Evolutionary conservation across 1,140 invertebrate species (phyloP).

Genomic region (Theocolax elegans): DNA sequence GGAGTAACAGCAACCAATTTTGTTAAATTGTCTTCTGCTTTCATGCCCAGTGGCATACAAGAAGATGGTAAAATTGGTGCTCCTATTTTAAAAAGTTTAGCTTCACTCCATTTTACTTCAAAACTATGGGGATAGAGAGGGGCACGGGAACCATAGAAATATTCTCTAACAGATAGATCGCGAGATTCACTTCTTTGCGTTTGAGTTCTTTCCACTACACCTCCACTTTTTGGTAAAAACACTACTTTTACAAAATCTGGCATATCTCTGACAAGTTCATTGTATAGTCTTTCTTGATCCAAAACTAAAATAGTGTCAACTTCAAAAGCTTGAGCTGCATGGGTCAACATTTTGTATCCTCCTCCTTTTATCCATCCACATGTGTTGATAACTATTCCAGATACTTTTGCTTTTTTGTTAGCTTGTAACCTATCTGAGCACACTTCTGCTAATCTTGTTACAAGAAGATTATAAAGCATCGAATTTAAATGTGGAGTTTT

Average conservation of each 20-base stretch:
- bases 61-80: slow-evolving; percentile 92
- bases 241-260: slow-evolving; percentile 93
- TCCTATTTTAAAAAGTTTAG: slow-evolving; percentile 94
- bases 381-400: slow-evolving; percentile 98
- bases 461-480: slow-evolving; percentile 87
- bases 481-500: slow-evolving; percentile 82
- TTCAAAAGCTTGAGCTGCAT: slow-evolving; percentile 93
- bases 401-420: slow-evolving; percentile 87
- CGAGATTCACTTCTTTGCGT: slow-evolving; percentile 78
- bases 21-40: slow-evolving; percentile 90
- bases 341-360: slow-evolving; percentile 85
- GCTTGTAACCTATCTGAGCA: slow-evolving; percentile 86
- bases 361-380: slow-evolving; percentile 96
- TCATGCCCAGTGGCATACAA: slow-evolving; percentile 96
- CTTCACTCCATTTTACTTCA: slow-evolving; percentile 87
- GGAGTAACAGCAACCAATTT: slow-evolving; percentile 88
- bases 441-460: slow-evolving; percentile 86
- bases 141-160: slow-evolving; percentile 91
- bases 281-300: slow-evolving; percentile 96
- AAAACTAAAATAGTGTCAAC: slow-evolving; percentile 95
- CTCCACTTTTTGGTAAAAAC: slow-evolving; percentile 95
- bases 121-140: slow-evolving; percentile 93
- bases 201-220: slow-evolving; percentile 88
- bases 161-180: slow-evolving; percentile 88
- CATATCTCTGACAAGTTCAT: slow-evolving; percentile 93